phyloP scores from a whole-genome alignment of 2,797 vertebrate genomes.

The Mus minutoides region DNA sequence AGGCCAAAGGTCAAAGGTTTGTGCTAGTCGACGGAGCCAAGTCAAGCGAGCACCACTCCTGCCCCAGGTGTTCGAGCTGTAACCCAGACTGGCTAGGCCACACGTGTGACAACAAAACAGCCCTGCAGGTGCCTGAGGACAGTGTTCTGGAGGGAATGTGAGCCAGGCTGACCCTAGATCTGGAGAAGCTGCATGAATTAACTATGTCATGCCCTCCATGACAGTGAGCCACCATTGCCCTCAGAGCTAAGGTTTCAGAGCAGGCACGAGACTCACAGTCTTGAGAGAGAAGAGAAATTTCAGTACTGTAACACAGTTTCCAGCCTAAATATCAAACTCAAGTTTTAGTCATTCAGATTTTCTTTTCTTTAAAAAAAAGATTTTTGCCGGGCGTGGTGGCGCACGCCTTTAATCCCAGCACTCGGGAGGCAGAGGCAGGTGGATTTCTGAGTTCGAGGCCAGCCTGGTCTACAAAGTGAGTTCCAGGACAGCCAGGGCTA shows the following conservation, averaged over 20 bases:
- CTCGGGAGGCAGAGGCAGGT: no score
- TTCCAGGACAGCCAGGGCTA: no score
- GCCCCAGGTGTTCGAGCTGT: background rate
- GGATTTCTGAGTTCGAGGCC: no score
- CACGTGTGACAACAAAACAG: background rate
- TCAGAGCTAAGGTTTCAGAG: background rate
- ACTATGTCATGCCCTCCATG: fast-evolving
- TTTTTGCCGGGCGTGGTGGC: no score
- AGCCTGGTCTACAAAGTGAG: no score
- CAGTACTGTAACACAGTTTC: background rate
- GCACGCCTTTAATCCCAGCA: no score
- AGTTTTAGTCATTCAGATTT: background rate
- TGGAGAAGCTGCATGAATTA: background rate
- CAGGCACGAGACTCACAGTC: background rate
- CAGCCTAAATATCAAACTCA: background rate
- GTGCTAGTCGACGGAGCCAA: background rate
- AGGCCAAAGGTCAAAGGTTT: background rate
- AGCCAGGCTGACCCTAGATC: background rate
- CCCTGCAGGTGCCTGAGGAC: background rate
- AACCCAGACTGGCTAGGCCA: background rate
- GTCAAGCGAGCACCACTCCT: background rate
- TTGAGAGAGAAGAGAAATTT: background rate
- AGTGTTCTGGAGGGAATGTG: background rate
- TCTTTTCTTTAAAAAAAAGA: background rate
- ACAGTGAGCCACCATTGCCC: background rate